phyloP scores from a whole-genome alignment of 2,888 invertebrate genomes.

The Horisme vitalbata region DNA sequence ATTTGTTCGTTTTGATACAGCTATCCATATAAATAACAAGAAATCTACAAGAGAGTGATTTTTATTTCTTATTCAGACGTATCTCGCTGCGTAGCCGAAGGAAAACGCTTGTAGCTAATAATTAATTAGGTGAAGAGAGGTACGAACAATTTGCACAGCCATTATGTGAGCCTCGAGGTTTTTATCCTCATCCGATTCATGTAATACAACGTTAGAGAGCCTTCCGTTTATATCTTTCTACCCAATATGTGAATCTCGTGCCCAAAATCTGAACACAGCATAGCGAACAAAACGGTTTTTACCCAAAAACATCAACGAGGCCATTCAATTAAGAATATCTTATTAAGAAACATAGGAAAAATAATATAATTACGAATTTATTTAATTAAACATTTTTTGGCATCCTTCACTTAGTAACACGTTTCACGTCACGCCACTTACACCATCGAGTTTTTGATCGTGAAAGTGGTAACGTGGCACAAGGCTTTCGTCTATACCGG shows the following conservation, averaged over 20 bases:
- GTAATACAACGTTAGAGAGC: conserved; percentile 9
- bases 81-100: conserved; percentile 30
- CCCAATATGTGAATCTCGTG: conserved; percentile 1
- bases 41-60: conserved; percentile 26
- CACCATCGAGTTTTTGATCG: no score
- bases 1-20: background rate
- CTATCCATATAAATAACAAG: conserved; percentile 8
- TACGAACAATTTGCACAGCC: conserved; percentile 40
- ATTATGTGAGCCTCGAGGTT: conserved; percentile 37
- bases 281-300: conserved; percentile 1
- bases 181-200: conserved; percentile 33
- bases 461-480: no score
- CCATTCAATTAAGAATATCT: background rate
- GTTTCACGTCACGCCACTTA: no score
- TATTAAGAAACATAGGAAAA: no score
- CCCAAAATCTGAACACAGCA: background rate
- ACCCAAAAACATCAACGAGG: background rate
- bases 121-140: conserved; percentile 45
- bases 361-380: no score
- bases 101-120: conserved; percentile 36
- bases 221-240: background rate
- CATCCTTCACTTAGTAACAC: no score
- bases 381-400: no score
- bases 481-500: no score
- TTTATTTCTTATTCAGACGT: conserved; percentile 35